Percentiles rank a stretch among this genome's conserved stretches.
These are phyloP conservation scores for Luehdorfia chinensis DNA, from an alignment of 1,140 invertebrate species.

Conservation along the genomic window DNA sequence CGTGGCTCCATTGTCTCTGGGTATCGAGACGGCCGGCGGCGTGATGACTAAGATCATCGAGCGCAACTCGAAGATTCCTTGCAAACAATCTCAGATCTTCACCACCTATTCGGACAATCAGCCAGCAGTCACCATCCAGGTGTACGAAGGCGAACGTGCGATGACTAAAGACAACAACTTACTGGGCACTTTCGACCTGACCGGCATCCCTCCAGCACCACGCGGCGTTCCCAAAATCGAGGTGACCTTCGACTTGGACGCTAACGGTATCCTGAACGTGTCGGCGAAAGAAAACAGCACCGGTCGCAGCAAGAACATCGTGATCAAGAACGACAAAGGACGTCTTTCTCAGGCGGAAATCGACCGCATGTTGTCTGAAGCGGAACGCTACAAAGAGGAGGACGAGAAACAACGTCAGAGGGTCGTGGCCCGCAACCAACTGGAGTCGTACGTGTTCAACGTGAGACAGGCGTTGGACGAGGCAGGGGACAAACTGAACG, in stretches of 20 bases:
- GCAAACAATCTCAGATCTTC: slow-evolving; percentile 78
- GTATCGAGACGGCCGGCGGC: slow-evolving; percentile 77
- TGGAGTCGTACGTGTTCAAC: slow-evolving; percentile 90
- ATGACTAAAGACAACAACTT: slow-evolving; percentile 80
- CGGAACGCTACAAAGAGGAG: slow-evolving; percentile 81
- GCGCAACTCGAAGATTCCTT: slow-evolving; percentile 76
- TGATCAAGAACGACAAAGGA: slow-evolving; percentile 94
- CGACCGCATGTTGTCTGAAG: slow-evolving; percentile 89
- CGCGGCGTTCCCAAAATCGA: slow-evolving; percentile 86
- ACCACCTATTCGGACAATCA: slow-evolving; percentile 83
- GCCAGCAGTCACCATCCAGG: slow-evolving; percentile 16
- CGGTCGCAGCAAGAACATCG: slow-evolving; percentile 84
- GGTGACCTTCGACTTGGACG: slow-evolving; percentile 81
- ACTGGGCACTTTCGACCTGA: slow-evolving; percentile 85
- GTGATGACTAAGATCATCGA: slow-evolving; percentile 44
- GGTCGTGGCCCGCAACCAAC: slow-evolving; percentile 85
- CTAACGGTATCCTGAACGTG: slow-evolving; percentile 83
- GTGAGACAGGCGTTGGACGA: slow-evolving; percentile 82
- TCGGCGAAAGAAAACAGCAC: slow-evolving; percentile 78
- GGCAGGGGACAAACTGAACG: slow-evolving; percentile 74
- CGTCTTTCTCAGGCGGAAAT: slow-evolving; percentile 92
- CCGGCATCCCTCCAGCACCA: slow-evolving; percentile 87
- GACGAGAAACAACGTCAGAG: slow-evolving; percentile 81
- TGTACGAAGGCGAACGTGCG: neutral
- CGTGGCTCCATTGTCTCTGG: slow-evolving; percentile 23